Conservation (phyloP, 2,888 invertebrate species). For the Macrophya annulata region DNA sequence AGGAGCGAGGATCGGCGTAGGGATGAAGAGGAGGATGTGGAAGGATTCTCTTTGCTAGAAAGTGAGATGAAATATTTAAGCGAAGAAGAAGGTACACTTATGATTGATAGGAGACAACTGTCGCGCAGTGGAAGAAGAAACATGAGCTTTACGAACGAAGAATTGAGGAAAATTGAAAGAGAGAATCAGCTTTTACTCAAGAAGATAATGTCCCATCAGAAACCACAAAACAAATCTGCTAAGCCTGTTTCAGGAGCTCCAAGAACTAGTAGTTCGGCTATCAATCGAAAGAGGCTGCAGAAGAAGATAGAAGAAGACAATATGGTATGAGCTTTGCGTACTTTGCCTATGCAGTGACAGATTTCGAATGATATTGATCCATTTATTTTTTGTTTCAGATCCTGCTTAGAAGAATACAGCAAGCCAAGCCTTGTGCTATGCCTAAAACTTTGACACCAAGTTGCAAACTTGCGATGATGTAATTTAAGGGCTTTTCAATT, state of each 20-base stretch:
- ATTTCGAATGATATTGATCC: not conserved
- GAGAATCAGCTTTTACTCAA: constrained; percentile 79
- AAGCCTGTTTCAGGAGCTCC: constrained; percentile 61
- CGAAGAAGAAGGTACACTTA: constrained; percentile 17
- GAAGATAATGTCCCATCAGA: constrained; percentile 78
- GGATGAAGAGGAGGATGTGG: constrained; percentile 52
- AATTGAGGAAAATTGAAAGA: constrained; percentile 78
- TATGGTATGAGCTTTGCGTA: constrained; percentile 75
- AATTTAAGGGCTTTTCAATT: constrained; percentile 40
- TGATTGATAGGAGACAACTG: constrained; percentile 57
- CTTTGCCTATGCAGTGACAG: not conserved
- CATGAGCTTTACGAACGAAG: constrained; percentile 79
- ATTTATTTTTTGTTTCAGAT: constrained; percentile 67
- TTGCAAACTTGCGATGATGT: constrained; percentile 69
- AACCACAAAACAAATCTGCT: constrained; percentile 60
- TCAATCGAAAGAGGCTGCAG: constrained; percentile 80
- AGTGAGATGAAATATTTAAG: constrained; percentile 59
- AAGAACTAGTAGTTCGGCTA: constrained; percentile 77
- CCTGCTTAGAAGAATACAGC: constrained; percentile 71
- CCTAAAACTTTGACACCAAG: constrained; percentile 64
- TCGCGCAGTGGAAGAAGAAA: constrained; percentile 68
- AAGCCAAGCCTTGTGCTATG: constrained; percentile 71
- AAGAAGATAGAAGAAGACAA: constrained; percentile 81
- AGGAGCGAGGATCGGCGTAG: not conserved
- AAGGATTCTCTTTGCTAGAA: constrained; percentile 57